Conservation (phyloP, 2,888 invertebrate genomes). For the Caenorhabditis drosophilae region DNA sequence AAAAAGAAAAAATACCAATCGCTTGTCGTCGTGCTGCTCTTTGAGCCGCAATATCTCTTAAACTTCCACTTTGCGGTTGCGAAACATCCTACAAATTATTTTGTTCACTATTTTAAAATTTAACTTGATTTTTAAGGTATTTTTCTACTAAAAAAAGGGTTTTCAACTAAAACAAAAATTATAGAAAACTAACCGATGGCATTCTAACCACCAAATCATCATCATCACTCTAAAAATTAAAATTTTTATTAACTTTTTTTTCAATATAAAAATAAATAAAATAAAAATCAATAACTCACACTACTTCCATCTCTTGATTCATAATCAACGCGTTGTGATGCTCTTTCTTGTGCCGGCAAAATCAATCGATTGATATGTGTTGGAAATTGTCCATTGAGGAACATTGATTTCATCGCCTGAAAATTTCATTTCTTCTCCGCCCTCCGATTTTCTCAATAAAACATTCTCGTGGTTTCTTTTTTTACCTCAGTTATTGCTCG, state of each 20-base stretch:
- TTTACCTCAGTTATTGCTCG: constrained; percentile 15
- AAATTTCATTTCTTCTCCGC: neutral
- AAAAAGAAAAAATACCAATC: too few relatives aligned
- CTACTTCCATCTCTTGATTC: constrained; percentile 15
- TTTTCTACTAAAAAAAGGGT: neutral
- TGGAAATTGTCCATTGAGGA: constrained; percentile 28
- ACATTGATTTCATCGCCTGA: constrained; percentile 19
- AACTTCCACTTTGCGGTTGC: constrained; percentile 21
- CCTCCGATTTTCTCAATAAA: too few relatives aligned
- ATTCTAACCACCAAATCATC: constrained; percentile 20
- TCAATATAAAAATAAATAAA: too few relatives aligned
- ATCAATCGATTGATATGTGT: constrained; percentile 18
- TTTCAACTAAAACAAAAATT: neutral
- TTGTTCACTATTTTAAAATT: neutral
- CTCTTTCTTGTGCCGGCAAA: constrained; percentile 6
- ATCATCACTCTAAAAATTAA: constrained; percentile 14
- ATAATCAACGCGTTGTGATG: constrained; percentile 10
- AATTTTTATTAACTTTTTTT: neutral
- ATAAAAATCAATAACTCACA: too few relatives aligned
- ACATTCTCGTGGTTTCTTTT: neutral
- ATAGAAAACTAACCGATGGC: constrained; percentile 13
- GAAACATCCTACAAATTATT: constrained; percentile 11
- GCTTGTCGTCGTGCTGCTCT: constrained; percentile 6
- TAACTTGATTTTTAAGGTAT: neutral
- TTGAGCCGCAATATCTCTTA: constrained; percentile 10